Conservation (phyloP, 1,140 invertebrate genomes). For the Macrostomum lignano region DNA sequence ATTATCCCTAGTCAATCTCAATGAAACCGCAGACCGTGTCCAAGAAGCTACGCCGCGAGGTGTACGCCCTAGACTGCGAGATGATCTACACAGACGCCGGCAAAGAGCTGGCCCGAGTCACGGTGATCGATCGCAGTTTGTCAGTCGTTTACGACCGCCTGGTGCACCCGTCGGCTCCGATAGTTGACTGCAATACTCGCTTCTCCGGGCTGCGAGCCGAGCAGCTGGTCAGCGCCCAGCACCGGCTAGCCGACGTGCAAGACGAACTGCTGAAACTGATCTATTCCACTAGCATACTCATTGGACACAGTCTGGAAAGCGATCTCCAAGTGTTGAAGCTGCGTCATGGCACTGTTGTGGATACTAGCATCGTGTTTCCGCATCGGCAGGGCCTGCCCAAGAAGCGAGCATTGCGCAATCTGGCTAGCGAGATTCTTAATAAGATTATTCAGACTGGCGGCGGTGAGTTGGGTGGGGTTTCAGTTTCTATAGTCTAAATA, state of each 20-base stretch:
- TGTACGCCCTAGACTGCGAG: constrained; percentile 75
- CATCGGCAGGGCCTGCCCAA: constrained; percentile 65
- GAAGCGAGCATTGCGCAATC: constrained; percentile 55
- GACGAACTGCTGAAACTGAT: constrained; percentile 57
- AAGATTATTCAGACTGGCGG: constrained; percentile 75
- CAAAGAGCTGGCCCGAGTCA: constrained; percentile 53
- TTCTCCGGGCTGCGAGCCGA: constrained; percentile 22
- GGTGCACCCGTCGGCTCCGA: constrained; percentile 44
- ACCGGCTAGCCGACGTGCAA: constrained; percentile 42
- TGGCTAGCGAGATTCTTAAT: constrained; percentile 56
- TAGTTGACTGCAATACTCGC: constrained; percentile 39
- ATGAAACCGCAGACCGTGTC: no score
- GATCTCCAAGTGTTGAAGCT: constrained; percentile 57
- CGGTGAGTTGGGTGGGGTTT: constrained; percentile 12
- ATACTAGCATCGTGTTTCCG: constrained; percentile 74
- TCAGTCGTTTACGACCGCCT: constrained; percentile 49
- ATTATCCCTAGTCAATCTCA: no score
- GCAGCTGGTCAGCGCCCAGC: constrained; percentile 16
- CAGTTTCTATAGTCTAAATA: no score
- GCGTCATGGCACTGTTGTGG: constrained; percentile 63
- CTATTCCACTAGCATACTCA: constrained; percentile 57
- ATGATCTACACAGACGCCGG: constrained; percentile 33
- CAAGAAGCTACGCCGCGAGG: no score
- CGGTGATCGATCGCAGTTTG: constrained; percentile 48
- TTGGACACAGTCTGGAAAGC: constrained; percentile 81